These are phyloP conservation scores for Anolis apletophallus DNA, from an alignment of 2,797 vertebrate species.

Conservation along the genomic window DNA sequence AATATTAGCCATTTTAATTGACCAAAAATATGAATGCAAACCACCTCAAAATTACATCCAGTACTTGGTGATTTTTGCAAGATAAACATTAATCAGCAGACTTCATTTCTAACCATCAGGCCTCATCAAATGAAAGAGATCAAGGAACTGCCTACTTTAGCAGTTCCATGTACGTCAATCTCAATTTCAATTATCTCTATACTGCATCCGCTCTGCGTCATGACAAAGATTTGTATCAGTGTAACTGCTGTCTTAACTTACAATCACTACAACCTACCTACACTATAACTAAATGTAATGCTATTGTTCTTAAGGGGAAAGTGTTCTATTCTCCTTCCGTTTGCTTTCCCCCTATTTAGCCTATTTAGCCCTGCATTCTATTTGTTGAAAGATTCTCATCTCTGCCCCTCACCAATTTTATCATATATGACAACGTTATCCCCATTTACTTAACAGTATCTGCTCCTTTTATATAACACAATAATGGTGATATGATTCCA, in stretches of 20 bases:
- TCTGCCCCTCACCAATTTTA: neutral
- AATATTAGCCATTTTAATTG: constrained; percentile 15
- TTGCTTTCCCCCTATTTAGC: neutral
- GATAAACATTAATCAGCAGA: constrained; percentile 8
- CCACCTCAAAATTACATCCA: neutral
- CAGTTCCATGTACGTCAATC: neutral
- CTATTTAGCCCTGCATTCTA: neutral
- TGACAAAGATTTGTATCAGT: neutral
- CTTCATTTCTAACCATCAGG: neutral
- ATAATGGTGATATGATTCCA: too few relatives aligned
- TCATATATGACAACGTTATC: neutral
- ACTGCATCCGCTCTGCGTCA: neutral
- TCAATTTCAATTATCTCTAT: neutral
- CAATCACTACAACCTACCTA: neutral
- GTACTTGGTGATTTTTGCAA: neutral
- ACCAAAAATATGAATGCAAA: constrained; percentile 40
- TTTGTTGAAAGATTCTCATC: neutral
- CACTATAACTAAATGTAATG: neutral
- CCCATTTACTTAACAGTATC: neutral
- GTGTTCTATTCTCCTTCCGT: neutral
- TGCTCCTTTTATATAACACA: too few relatives aligned
- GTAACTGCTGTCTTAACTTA: neutral
- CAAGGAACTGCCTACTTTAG: neutral
- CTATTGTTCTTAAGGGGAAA: neutral
- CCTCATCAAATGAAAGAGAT: neutral